phyloP scores from a whole-genome alignment of 1,140 invertebrate species.

The Pachyrhynchus sulphureomaculatus region DNA sequence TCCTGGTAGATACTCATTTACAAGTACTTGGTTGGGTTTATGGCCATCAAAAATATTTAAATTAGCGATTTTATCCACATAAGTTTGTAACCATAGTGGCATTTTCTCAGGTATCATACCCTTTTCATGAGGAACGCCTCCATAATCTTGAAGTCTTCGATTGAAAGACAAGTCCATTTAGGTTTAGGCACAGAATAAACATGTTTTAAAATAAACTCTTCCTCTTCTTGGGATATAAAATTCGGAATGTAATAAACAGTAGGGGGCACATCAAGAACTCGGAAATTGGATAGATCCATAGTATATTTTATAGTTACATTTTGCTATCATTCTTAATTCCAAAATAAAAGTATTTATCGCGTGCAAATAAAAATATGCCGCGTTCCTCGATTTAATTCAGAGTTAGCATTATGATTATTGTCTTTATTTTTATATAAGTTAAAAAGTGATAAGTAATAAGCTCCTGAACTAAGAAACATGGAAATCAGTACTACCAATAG shows the following conservation, averaged over 20 bases:
- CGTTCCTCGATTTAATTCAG: too few species aligned
- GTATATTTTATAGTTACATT: background rate
- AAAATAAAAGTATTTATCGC: too few species aligned
- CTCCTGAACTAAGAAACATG: too few species aligned
- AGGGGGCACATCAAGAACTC: constrained; percentile 53
- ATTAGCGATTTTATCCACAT: constrained; percentile 71
- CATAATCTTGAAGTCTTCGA: constrained; percentile 93
- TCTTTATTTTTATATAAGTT: too few species aligned
- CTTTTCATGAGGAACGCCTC: constrained; percentile 87
- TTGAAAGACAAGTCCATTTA: constrained; percentile 93
- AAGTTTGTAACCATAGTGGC: constrained; percentile 78
- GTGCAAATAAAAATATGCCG: too few species aligned
- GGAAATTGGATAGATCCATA: constrained; percentile 26
- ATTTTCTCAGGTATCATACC: constrained; percentile 93
- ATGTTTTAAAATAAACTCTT: constrained; percentile 68
- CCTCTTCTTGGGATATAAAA: constrained; percentile 84
- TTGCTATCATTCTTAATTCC: too few species aligned
- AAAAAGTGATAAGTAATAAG: too few species aligned
- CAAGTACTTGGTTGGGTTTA: constrained; percentile 90
- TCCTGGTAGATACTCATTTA: constrained; percentile 93
- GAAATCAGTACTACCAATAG: too few species aligned
- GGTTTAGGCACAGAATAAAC: constrained; percentile 85
- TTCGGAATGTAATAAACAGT: constrained; percentile 87
- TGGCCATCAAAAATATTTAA: constrained; percentile 74
- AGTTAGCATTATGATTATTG: too few species aligned